Evolutionary conservation across 1,140 invertebrate species (phyloP).

Genomic region (Apis dorsata): DNA sequence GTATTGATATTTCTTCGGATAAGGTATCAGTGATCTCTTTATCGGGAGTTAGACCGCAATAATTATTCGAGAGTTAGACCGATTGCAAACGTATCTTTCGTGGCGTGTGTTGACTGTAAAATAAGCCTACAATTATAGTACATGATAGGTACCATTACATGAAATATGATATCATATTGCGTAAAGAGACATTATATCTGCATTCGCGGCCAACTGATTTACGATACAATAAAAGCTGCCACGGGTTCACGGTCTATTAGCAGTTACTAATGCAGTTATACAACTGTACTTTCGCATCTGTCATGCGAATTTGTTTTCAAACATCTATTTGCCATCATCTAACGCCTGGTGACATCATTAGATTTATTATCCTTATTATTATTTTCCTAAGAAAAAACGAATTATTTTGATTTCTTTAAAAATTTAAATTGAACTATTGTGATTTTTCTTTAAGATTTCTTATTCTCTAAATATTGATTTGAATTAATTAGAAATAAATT

Average conservation of each 20-base stretch:
- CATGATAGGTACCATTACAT: conserved; percentile 56
- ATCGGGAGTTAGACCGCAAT: conserved; percentile 55
- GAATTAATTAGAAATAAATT: too few relatives aligned
- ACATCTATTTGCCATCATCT: neutral
- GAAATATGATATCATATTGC: conserved; percentile 63
- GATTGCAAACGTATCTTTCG: conserved; percentile 33
- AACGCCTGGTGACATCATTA: neutral
- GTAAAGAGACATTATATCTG: conserved; percentile 66
- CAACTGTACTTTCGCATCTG: neutral
- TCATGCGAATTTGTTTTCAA: conserved; percentile 27
- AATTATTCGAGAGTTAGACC: conserved; percentile 49
- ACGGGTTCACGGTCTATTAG: conserved; percentile 61
- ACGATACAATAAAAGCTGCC: conserved; percentile 60
- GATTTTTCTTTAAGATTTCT: too few relatives aligned
- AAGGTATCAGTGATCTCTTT: conserved; percentile 53
- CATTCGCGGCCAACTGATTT: conserved; percentile 63
- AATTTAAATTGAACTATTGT: neutral
- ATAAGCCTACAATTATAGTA: conserved; percentile 55
- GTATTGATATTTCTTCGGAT: conserved; percentile 44
- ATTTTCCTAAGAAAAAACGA: too few relatives aligned
- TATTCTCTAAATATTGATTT: too few relatives aligned
- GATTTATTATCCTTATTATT: neutral
- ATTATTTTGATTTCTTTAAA: neutral
- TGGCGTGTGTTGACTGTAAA: conserved; percentile 49
- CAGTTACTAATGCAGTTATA: conserved; percentile 53